Percentiles rank a stretch among this genome's conserved stretches.
phyloP scores from a whole-genome alignment of 2,888 invertebrate species.

The Cylloceria caligata region DNA sequence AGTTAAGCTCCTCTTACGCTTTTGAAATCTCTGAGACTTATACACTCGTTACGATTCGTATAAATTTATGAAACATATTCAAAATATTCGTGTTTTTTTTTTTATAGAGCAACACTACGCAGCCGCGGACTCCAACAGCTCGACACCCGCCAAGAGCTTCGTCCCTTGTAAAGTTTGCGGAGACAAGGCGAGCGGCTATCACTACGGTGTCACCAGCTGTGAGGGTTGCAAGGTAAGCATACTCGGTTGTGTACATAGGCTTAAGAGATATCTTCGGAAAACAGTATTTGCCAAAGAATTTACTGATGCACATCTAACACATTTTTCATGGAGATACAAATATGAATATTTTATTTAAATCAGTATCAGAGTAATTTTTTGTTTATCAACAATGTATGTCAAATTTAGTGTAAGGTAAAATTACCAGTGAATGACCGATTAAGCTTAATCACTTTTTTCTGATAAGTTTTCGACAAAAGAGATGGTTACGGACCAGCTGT shows the following conservation, averaged over 20 bases:
- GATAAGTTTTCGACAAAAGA: no score
- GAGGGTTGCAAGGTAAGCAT: constrained; percentile 97
- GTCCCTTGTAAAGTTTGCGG: constrained; percentile 99
- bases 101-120: constrained; percentile 90
- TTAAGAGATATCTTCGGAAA: constrained; percentile 1
- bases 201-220: constrained; percentile 99
- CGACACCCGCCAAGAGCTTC: constrained; percentile 93
- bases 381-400: neutral
- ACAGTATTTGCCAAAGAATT: neutral
- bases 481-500: no score
- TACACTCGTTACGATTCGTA: no score
- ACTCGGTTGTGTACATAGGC: neutral
- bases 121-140: constrained; percentile 92
- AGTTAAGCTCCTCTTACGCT: no score
- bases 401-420: no score
- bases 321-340: neutral
- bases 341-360: neutral
- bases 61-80: neutral
- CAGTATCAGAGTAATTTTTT: neutral
- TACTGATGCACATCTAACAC: neutral
- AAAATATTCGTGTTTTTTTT: constrained; percentile 55
- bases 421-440: no score
- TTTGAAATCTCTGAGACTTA: no score
- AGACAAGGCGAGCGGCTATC: constrained; percentile 97
- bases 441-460: no score